A percentile compares a stretch with the other conserved stretches of the same genome.
phyloP scores from a whole-genome alignment of 2,888 invertebrate species.

The Spatulosminthurus flaviceps region DNA sequence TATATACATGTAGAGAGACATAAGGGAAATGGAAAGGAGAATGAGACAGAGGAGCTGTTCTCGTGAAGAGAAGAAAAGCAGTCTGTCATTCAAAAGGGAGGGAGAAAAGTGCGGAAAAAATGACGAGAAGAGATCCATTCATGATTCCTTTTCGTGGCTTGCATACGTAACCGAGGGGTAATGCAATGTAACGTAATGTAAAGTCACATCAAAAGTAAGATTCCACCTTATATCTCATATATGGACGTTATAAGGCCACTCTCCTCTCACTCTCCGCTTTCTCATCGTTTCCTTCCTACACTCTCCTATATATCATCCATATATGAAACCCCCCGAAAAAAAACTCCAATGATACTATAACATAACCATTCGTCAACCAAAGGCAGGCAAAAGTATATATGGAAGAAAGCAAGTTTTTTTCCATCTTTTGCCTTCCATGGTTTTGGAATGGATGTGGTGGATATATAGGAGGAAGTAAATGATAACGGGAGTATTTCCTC shows the following conservation, averaged over 20 bases:
- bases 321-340: constrained; percentile 18
- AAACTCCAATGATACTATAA: constrained; percentile 18
- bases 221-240: constrained; percentile 2
- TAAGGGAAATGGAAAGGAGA: not conserved
- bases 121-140: constrained; percentile 50
- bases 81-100: constrained; percentile 44
- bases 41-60: constrained; percentile 24
- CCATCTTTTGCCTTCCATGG: too few species aligned
- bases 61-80: constrained; percentile 41
- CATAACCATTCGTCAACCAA: constrained; percentile 48
- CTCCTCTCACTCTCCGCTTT: not conserved
- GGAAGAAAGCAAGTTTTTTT: constrained; percentile 20
- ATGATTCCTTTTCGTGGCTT: constrained; percentile 50
- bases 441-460: not conserved
- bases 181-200: constrained; percentile 41
- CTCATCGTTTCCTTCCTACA: too few species aligned
- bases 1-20: not conserved
- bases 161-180: constrained; percentile 52
- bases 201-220: constrained; percentile 46
- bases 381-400: constrained; percentile 28
- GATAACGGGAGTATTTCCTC: not conserved
- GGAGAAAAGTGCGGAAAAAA: constrained; percentile 50
- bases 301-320: too few species aligned
- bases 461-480: not conserved
- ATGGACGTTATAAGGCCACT: not conserved